Conservation (phyloP, 2,113 vertebrate species). For the Mystacornis crossleyi region DNA sequence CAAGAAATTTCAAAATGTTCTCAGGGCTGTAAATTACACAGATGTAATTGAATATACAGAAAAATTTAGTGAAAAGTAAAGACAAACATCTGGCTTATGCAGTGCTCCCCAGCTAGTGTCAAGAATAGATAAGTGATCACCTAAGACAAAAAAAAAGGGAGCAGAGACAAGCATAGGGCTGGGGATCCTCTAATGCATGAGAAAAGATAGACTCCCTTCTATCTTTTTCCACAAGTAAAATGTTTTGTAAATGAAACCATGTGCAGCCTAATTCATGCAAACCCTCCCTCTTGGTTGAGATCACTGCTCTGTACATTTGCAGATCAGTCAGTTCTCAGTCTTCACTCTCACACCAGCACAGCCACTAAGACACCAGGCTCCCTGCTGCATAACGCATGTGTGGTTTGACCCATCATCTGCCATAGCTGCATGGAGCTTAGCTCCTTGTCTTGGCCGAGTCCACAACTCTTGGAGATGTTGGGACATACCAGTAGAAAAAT, state of each 20-base stretch:
- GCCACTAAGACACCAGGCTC: neutral
- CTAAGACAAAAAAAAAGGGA: constrained; percentile 2
- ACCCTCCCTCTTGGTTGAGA: neutral
- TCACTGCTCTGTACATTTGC: neutral
- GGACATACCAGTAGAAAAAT: accelerated
- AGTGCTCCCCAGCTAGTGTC: neutral
- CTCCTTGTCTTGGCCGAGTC: neutral
- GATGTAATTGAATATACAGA: neutral
- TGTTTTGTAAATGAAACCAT: neutral
- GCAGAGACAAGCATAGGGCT: neutral
- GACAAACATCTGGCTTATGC: neutral
- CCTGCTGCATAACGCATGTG: accelerated
- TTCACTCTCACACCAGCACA: neutral
- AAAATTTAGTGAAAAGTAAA: constrained; percentile 12
- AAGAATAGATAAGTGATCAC: constrained; percentile 11
- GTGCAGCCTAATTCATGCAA: neutral
- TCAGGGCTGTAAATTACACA: constrained; percentile 11
- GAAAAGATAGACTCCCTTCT: neutral
- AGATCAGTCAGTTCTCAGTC: neutral
- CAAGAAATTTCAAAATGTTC: constrained; percentile 29
- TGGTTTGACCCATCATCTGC: neutral
- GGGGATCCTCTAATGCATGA: neutral
- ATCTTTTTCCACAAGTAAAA: neutral
- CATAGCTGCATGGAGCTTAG: neutral
- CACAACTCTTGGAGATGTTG: neutral